Evolutionary conservation across 2,797 vertebrate genomes (phyloP), one percentile per base, ranked within the genome.

Genomic region (Hyperoplus immaculatus): DNA sequence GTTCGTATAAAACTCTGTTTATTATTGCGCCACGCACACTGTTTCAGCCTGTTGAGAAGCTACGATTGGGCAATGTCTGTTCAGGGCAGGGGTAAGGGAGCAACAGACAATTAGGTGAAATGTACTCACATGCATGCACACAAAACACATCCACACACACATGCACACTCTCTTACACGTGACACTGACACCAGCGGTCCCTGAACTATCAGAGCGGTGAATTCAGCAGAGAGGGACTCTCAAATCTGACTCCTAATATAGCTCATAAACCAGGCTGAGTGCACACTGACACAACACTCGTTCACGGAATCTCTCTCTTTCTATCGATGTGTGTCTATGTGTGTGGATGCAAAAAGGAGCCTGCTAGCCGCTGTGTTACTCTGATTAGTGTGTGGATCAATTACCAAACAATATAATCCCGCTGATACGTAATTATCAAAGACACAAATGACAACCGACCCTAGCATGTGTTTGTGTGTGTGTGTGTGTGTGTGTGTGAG

Each of bases 221-320:
- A 88, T 88, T 86, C 77, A 82, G 83, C 77, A 85, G 79, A 80
- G 78, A 84, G 79, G 45, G 78, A 89, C 65, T 78, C 87, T 87
- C 64, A 72, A 71, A 87, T 75, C 78, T 63, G 80, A 66, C 68
- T 87, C 87, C 66, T 77, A 82, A 87, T 90, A 88, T 89, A 89
- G 88, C 84, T 84, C 90, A n/a, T 70, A 78, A 92, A 91, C 70
- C 84, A 91, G 87, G 89, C 85, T 80, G 83, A 42, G 62, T 78
- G 87, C 84, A 81, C 82, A 81, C 82, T 54, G 51, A 78, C 77
- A 73, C 75, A 70, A 71, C 64, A 55, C 39, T 41, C 72, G 1
- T 67, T 80, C 75, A 53, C 55, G 64, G 53, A 36, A 9, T 71
- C 16, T 69, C 11, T 56, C 4, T 69, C 14, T 18, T 55, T 54